phyloP scores from a whole-genome alignment of 2,797 vertebrate genomes.

The Pseudotriccus pelzelni region DNA sequence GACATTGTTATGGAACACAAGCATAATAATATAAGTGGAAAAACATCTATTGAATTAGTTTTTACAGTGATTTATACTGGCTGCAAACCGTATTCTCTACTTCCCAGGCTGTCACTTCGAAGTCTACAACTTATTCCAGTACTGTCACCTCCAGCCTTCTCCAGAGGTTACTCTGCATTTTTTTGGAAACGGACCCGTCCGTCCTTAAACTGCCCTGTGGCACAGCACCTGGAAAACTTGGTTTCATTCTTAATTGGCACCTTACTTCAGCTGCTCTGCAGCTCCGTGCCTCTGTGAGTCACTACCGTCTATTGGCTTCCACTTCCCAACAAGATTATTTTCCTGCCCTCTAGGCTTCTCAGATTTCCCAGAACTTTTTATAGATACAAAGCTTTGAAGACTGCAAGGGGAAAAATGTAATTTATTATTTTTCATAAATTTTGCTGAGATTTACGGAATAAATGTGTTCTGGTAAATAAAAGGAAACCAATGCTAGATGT shows the following conservation, averaged over 20 bases:
- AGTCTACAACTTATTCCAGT: background rate
- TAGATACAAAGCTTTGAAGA: slow-evolving; percentile 8
- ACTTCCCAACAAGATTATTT: background rate
- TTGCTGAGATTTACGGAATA: slow-evolving; percentile 1
- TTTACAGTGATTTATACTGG: background rate
- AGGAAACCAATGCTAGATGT: background rate
- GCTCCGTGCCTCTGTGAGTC: background rate
- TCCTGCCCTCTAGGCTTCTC: background rate
- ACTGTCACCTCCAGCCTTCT: background rate
- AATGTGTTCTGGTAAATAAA: slow-evolving; percentile 15
- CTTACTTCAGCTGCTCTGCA: background rate
- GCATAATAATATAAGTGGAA: background rate
- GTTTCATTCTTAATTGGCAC: background rate
- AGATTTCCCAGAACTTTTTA: background rate
- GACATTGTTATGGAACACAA: background rate
- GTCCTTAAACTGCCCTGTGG: background rate
- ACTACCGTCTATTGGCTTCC: background rate
- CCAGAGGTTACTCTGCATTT: background rate
- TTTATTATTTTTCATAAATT: slow-evolving; percentile 5
- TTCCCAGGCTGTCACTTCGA: background rate
- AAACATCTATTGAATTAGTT: background rate
- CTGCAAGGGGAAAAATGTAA: background rate
- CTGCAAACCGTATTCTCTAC: background rate
- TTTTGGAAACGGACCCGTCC: background rate
- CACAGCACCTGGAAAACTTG: background rate